These are phyloP conservation scores for Macrosteles quadrilineatus DNA, from an alignment of 1,140 invertebrate genomes.

Conservation along the genomic window DNA sequence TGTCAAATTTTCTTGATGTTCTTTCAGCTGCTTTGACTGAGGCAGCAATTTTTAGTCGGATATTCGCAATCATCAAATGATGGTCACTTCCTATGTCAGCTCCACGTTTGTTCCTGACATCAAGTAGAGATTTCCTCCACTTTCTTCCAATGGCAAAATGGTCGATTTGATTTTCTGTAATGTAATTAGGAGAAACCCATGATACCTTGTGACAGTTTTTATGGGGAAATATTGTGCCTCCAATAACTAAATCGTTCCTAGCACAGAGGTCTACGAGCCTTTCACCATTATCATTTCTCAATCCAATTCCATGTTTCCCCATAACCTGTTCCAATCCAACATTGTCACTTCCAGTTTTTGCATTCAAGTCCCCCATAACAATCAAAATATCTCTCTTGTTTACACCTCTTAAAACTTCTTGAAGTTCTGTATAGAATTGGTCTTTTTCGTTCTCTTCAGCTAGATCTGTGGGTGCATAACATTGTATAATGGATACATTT, in stretches of 20 bases:
- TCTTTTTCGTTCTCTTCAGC: slow-evolving; percentile 14
- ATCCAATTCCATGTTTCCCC: slow-evolving; percentile 19
- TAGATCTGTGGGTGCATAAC: slow-evolving; percentile 25
- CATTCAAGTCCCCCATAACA: slow-evolving; percentile 32
- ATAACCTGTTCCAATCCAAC: not conserved
- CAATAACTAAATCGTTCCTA: not conserved
- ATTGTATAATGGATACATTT: slow-evolving; percentile 16
- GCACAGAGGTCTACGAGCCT: slow-evolving; percentile 1
- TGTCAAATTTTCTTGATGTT: slow-evolving; percentile 12
- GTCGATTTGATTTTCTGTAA: too few relatives aligned
- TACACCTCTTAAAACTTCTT: not conserved
- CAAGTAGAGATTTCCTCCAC: too few relatives aligned
- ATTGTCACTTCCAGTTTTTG: slow-evolving; percentile 24
- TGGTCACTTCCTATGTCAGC: too few relatives aligned
- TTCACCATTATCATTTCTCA: slow-evolving; percentile 26
- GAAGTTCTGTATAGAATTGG: slow-evolving; percentile 10
- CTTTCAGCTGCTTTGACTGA: not conserved
- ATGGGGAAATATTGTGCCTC: too few relatives aligned
- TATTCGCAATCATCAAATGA: slow-evolving; percentile 2
- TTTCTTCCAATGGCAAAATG: too few relatives aligned
- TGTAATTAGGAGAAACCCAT: too few relatives aligned
- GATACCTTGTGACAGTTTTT: too few relatives aligned
- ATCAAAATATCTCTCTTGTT: slow-evolving; percentile 32
- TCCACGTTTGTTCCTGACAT: too few relatives aligned
- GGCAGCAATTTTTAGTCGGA: not conserved